Evolutionary conservation across 37 sponge, comb jelly and placozoan genomes (phyloP).

Genomic region (Ephydatia muelleri): DNA sequence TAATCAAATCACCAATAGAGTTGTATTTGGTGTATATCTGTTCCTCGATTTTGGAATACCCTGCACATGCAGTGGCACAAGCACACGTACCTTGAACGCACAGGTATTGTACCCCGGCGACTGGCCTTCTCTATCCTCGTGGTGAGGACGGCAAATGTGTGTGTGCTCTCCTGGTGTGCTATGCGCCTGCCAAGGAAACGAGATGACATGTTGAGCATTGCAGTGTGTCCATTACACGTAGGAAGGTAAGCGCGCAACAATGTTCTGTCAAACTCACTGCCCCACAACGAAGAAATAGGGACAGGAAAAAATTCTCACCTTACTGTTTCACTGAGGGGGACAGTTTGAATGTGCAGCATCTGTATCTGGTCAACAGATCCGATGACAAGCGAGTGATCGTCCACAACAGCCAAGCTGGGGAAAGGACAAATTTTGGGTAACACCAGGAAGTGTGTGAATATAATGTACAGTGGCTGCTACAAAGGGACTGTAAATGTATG

Average conservation of each 20-base stretch:
- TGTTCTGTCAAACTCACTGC: no score
- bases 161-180: conserved; percentile 69
- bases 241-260: no score
- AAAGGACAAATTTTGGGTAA: no score
- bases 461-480: no score
- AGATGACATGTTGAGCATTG: background rate
- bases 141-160: conserved; percentile 59
- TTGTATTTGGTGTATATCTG: no score
- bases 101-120: background rate
- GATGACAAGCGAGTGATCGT: conserved; percentile 68
- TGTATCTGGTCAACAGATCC: conserved; percentile 95
- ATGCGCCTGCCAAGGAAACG: conserved; percentile 51
- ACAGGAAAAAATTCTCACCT: conserved; percentile 15
- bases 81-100: conserved; percentile 6
- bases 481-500: no score
- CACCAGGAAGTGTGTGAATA: no score
- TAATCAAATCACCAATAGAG: no score
- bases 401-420: conserved; percentile 79
- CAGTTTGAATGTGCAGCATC: conserved; percentile 90
- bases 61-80: no score
- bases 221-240: no score
- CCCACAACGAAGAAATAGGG: no score
- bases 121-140: conserved; percentile 18
- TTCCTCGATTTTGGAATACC: no score
- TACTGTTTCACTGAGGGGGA: conserved; percentile 86